Evolutionary conservation across 1,140 invertebrate species (phyloP), one percentile per base, ranked within the genome.

Genomic region (Musca vetustissima): DNA sequence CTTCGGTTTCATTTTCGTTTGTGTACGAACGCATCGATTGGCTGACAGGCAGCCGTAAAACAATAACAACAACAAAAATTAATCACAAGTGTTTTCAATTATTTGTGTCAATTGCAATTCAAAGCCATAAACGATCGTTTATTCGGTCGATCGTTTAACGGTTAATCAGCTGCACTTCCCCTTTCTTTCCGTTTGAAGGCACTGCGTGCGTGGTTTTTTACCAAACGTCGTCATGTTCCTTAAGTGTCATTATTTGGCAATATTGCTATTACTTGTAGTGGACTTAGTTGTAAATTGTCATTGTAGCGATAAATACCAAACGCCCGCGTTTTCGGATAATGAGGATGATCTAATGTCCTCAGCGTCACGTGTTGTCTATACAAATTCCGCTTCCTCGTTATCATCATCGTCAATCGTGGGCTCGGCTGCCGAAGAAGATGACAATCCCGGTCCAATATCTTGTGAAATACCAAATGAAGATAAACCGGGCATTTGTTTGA

Each of bases 401-500:
- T 43, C 36, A 9, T 7, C 11, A 2, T 43, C 36, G 36, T 43
- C 36, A 8, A 7, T 43, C 11, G n/a, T n/a, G n/a, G 36, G 11
- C 36, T 1, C 6, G 6, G 11, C 36, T 13, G 36, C 1, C 36
- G 36, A 52, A 19, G 50, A 52, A 50, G 28, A 21, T 15, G 24
- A 21, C 19, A 1, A 19, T 6, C 2, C 19, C 15, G 13, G 24
- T 11, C 48, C 14, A 4, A n/a, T 64, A 14, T 43, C 65, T 19
- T 81, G 79, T 32, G 75, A 77, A 17, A 81, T 81, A 68, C 79
- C 79, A 50, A 81, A 81, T 67, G 78, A 81, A 22, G 53, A 70
- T 4, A 69, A 78, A 64, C 66, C 71, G 4, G 79, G 79, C 17
- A 24, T 78, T 24, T 81, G 79, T 43, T 22, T 81, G 22, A 67